A percentile compares a stretch with the other conserved stretches of the same genome.
Evolutionary conservation across 2,113 vertebrate species (phyloP).

Genomic region (Ellobius talpinus): DNA sequence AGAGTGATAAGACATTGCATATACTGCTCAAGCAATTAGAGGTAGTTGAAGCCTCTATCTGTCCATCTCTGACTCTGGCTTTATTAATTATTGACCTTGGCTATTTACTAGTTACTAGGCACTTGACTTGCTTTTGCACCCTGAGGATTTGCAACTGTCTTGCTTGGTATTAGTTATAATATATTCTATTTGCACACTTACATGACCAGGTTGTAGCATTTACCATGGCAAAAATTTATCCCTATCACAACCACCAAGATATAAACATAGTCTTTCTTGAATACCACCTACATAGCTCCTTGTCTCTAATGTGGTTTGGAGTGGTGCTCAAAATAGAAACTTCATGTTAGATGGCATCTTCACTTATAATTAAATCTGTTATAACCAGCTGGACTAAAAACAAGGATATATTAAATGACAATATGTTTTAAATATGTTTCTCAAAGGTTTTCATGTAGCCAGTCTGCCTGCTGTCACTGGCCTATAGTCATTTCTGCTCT

Average conservation of each 20-base stretch:
- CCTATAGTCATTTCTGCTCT: background rate
- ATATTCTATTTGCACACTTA: too few relatives aligned
- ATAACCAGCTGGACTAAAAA: too few relatives aligned
- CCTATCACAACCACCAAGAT: background rate
- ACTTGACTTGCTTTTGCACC: background rate
- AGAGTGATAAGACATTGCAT: background rate
- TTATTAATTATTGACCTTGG: background rate
- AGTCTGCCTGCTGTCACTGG: background rate
- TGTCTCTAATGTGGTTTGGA: too few relatives aligned
- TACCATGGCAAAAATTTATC: background rate
- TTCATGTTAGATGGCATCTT: background rate
- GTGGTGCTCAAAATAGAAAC: too few relatives aligned
- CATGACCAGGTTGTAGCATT: background rate
- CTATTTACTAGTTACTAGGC: background rate
- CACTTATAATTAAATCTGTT: background rate
- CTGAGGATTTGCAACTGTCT: background rate
- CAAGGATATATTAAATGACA: background rate
- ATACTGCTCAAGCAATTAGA: too few relatives aligned
- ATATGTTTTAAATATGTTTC: background rate
- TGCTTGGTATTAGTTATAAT: background rate
- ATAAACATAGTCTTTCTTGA: background rate
- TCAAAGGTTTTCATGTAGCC: background rate
- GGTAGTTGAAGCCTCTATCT: background rate
- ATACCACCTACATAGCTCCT: too few relatives aligned
- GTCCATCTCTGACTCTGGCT: background rate